phyloP scores from a whole-genome alignment of 1,140 invertebrate species.

The Sycophaga agraensis region DNA sequence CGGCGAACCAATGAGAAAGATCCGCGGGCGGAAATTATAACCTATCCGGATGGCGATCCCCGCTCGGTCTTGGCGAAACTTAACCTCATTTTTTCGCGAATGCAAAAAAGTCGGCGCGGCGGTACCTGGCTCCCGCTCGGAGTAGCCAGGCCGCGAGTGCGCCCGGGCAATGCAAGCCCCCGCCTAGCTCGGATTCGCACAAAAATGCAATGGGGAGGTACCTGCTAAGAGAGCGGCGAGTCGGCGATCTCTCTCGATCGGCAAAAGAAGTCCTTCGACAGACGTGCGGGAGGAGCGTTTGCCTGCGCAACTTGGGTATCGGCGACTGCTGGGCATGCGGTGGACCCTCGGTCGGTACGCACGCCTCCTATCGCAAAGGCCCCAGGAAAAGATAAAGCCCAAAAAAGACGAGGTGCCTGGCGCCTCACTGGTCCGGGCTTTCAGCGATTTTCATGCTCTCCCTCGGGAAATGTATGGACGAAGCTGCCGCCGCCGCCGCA shows the following conservation, averaged over 20 bases:
- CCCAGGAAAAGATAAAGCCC: no score
- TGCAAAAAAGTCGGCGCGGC: no score
- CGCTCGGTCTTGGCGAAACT: slow-evolving; percentile 20
- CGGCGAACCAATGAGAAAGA: slow-evolving; percentile 23
- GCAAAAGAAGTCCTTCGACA: slow-evolving; percentile 19
- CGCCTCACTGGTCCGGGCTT: slow-evolving; percentile 1
- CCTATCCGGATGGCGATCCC: slow-evolving; percentile 22
- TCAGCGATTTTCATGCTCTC: slow-evolving; percentile 22
- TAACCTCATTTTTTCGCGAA: slow-evolving; percentile 29
- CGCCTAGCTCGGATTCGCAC: no score
- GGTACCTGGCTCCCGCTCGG: no score
- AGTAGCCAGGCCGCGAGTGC: no score
- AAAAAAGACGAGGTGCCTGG: no score
- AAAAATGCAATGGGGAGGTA: no score
- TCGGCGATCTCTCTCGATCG: slow-evolving; percentile 22
- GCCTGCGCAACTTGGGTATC: no score
- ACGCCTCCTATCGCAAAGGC: no score
- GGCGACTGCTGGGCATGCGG: background rate
- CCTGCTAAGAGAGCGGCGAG: no score
- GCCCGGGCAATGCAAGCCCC: no score
- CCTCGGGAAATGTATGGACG: slow-evolving; percentile 12
- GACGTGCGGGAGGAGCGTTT: background rate
- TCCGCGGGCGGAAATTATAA: slow-evolving; percentile 27
- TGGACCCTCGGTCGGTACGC: no score
- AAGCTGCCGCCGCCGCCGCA: slow-evolving; percentile 3